Percentiles rank a stretch among this genome's conserved stretches.
These are phyloP conservation scores for Todiramphus chloris DNA, from an alignment of 2,113 vertebrate species.

Conservation along the genomic window DNA sequence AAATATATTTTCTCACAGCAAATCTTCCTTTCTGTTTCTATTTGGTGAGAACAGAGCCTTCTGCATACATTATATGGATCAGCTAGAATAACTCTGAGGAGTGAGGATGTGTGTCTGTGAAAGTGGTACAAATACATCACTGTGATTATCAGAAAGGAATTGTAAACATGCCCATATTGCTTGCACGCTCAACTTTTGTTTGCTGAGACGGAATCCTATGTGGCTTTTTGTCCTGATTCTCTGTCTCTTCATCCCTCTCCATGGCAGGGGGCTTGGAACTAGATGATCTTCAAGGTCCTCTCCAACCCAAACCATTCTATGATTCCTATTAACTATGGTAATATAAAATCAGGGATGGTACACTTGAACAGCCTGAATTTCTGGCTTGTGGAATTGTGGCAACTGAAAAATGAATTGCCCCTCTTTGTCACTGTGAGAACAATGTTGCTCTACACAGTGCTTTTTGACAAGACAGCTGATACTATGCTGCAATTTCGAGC, in stretches of 20 bases:
- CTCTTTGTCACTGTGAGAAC: not conserved
- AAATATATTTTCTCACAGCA: slow-evolving; percentile 29
- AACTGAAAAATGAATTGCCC: not conserved
- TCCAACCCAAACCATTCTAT: too few species aligned
- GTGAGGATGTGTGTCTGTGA: not conserved
- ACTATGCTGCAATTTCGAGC: not conserved
- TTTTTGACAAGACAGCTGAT: not conserved
- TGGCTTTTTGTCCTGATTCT: not conserved
- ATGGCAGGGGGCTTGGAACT: too few species aligned
- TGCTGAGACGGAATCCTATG: not conserved
- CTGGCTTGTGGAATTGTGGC: not conserved
- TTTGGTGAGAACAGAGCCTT: slow-evolving; percentile 41
- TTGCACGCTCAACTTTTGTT: not conserved
- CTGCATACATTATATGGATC: slow-evolving; percentile 47
- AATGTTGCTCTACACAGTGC: not conserved
- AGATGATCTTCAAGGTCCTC: too few species aligned
- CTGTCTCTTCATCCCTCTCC: too few species aligned
- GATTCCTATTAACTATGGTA: not conserved
- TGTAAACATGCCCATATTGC: not conserved
- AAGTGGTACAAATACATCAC: not conserved
- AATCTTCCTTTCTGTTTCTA: slow-evolving; percentile 52
- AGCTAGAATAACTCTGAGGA: slow-evolving; percentile 24
- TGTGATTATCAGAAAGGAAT: not conserved
- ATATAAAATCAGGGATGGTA: not conserved
- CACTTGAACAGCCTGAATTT: not conserved